Base-by-base conservation (phyloP, 2,797 vertebrate species). In the Sphenopsis melanotis region DNA sequence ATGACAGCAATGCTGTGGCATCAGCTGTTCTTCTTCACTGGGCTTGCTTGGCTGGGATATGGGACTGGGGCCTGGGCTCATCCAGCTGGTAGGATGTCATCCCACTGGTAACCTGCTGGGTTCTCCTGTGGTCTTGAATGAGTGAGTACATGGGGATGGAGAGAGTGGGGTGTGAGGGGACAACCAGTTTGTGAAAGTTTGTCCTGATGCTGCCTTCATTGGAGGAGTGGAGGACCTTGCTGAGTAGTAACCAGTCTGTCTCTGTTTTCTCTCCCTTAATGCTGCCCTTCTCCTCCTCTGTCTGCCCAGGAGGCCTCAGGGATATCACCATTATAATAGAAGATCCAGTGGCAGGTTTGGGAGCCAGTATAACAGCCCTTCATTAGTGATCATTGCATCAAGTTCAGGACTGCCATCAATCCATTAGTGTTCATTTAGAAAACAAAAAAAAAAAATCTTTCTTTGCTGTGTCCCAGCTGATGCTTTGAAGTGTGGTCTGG, bases 291-390 rank as follows among this genome's bases (percentile, higher is more conserved):
- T 91, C 92, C 64, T 95, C 94, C 83, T 95, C 89, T 97, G 87
- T 94, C 95, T 89, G 96, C 75, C 89, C 97, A 99, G 98, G 98
- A 97, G 98, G 98, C 97, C 98, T 98, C 97, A 98, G 99, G 98
- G 99, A 98, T 98, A 99, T 99, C 99, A 99, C 99, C 98, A 99
- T 99, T 98, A 99, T 99, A 98, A 98, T 99, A 97, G 99, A 99
- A 98, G 99, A 99, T 95, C 99, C 99, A 50, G 98, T 99, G 94
- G 99, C 99, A 99, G 99, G 99, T 99, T 98, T 98, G 99, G 93
- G 97, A 97, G 94, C 87, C 98, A 93, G 98, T 97, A 50, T 96
- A 98, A 94, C 78, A 81, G 83, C 81, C 93, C 59, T 82, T 93
- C 90, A 94, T 96, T 87, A 93, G 96, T 97, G 56, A 70, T 95